These are phyloP conservation scores for Carpatolechia fugitivella DNA, from an alignment of 2,888 invertebrate genomes.

Conservation along the genomic window DNA sequence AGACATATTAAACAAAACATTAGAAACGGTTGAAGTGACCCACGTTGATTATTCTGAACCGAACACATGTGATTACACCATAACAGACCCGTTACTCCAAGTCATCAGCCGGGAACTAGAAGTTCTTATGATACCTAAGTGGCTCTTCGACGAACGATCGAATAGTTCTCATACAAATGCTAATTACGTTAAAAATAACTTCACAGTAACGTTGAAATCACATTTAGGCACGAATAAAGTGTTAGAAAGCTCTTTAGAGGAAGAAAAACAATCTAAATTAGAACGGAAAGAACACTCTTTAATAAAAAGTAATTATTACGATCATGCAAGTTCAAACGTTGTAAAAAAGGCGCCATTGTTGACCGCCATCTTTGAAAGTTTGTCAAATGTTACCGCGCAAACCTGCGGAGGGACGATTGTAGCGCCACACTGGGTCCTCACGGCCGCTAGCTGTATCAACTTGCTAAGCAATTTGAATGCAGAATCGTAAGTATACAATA, in stretches of 20 bases:
- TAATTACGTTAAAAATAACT: background rate
- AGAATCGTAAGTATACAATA: conserved; percentile 22
- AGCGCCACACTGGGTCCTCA: conserved; percentile 42
- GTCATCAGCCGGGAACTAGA: conserved; percentile 3
- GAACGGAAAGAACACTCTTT: background rate
- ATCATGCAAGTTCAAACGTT: too few relatives aligned
- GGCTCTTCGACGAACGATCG: background rate
- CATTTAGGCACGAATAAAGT: background rate
- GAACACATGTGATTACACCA: background rate
- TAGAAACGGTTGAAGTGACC: background rate
- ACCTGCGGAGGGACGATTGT: conserved; percentile 47
- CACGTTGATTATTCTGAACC: background rate
- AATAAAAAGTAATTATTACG: background rate
- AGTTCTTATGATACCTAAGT: background rate
- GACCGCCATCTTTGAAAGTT: conserved; percentile 51
- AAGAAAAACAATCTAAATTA: background rate
- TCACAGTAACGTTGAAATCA: background rate
- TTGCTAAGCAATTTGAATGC: conserved; percentile 30
- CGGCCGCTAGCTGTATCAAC: conserved; percentile 43
- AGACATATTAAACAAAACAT: conserved; percentile 1
- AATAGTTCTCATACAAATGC: background rate
- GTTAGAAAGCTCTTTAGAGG: background rate
- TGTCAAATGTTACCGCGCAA: conserved; percentile 46
- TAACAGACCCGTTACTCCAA: conserved; percentile 6
- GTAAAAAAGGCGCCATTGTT: conserved; percentile 31